Evolutionary conservation across 2,888 invertebrate genomes (phyloP).

Genomic region (Machimus rusticus): DNA sequence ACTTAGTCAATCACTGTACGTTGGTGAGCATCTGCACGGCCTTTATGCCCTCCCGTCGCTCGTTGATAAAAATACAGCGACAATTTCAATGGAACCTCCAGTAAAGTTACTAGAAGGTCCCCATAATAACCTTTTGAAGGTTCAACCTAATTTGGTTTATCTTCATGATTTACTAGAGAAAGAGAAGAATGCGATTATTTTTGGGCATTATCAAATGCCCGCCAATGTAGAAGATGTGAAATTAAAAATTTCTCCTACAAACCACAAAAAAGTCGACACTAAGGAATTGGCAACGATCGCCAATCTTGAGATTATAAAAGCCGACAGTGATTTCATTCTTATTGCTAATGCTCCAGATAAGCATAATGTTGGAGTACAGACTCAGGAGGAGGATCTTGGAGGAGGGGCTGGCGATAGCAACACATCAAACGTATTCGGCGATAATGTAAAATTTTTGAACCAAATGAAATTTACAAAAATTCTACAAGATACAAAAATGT

Average conservation of each 20-base stretch:
- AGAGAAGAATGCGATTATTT: conserved; percentile 57
- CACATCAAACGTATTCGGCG: conserved; percentile 19
- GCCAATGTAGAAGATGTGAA: conserved; percentile 64
- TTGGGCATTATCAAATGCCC: conserved; percentile 78
- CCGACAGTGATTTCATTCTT: conserved; percentile 46
- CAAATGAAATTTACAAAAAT: conserved; percentile 13
- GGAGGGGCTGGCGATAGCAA: not conserved
- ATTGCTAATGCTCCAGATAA: conserved; percentile 48
- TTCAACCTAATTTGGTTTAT: conserved; percentile 61
- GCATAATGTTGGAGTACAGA: conserved; percentile 51
- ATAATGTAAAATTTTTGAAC: conserved; percentile 18
- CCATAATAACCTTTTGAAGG: conserved; percentile 50
- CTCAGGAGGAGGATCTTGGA: not conserved
- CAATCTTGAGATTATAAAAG: conserved; percentile 48
- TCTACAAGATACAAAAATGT: conserved; percentile 58
- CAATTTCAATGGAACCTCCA: conserved; percentile 77
- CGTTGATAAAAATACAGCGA: conserved; percentile 88
- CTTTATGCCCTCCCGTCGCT: conserved; percentile 91
- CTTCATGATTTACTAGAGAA: conserved; percentile 62
- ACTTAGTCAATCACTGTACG: conserved; percentile 84
- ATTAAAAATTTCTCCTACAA: conserved; percentile 57
- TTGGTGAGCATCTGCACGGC: conserved; percentile 86
- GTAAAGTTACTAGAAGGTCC: conserved; percentile 76
- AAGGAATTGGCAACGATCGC: conserved; percentile 59
- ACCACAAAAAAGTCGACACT: conserved; percentile 17